Conservation (phyloP, 1,140 invertebrate genomes). For the Eulimnadia texana region DNA sequence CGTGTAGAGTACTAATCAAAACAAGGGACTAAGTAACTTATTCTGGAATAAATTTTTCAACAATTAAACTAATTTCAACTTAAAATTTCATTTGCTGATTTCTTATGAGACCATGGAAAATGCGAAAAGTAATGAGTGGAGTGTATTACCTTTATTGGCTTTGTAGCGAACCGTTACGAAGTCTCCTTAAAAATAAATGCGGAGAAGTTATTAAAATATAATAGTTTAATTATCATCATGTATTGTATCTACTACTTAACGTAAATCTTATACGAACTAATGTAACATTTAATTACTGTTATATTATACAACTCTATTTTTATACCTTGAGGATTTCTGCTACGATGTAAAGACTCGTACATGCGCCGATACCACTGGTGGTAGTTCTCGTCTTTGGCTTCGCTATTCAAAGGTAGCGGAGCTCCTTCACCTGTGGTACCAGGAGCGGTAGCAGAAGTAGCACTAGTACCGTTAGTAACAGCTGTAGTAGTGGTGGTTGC, state of each 20-base stretch:
- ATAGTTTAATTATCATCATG: too few species aligned
- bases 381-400: slow-evolving; percentile 77
- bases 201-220: too few species aligned
- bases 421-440: slow-evolving; percentile 77
- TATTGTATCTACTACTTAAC: too few species aligned
- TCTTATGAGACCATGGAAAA: background rate
- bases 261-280: too few species aligned
- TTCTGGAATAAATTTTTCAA: too few species aligned
- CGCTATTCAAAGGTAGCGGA: slow-evolving; percentile 81
- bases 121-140: background rate
- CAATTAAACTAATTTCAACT: too few species aligned
- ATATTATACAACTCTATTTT: slow-evolving; percentile 4
- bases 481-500: too few species aligned
- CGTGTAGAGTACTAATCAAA: too few species aligned
- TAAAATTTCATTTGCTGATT: slow-evolving; percentile 33
- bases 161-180: slow-evolving; percentile 78
- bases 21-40: too few species aligned
- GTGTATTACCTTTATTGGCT: slow-evolving; percentile 29
- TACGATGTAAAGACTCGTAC: slow-evolving; percentile 79
- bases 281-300: too few species aligned
- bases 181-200: slow-evolving; percentile 51
- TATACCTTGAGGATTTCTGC: slow-evolving; percentile 26
- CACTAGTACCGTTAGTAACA: too few species aligned
- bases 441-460: slow-evolving; percentile 71
- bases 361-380: slow-evolving; percentile 94